These are phyloP conservation scores for Onthophagus sagittarius DNA, from an alignment of 2,888 invertebrate species.

Conservation along the genomic window DNA sequence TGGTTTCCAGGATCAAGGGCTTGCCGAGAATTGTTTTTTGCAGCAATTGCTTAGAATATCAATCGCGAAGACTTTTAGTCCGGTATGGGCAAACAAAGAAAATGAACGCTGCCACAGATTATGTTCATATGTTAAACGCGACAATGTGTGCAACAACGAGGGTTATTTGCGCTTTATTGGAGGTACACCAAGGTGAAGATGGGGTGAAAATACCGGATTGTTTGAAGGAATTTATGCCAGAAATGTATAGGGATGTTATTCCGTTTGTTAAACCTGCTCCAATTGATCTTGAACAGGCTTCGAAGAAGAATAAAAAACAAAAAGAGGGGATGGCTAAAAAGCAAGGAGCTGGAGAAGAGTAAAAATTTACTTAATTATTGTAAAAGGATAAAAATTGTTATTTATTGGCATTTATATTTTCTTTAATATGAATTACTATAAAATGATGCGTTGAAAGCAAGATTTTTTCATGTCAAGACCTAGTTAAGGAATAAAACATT, in stretches of 20 bases:
- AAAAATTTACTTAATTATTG: background rate
- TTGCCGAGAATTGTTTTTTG: conserved; percentile 95
- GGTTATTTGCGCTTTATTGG: conserved; percentile 85
- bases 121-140: conserved; percentile 96
- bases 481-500: no score
- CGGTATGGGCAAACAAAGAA: conserved; percentile 95
- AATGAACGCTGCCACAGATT: conserved; percentile 86
- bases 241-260: conserved; percentile 75
- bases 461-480: no score
- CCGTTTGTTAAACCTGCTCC: conserved; percentile 96
- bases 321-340: conserved; percentile 16
- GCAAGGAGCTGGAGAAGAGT: conserved; percentile 16
- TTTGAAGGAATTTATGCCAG: conserved; percentile 70
- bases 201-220: conserved; percentile 80
- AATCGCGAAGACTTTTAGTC: conserved; percentile 84
- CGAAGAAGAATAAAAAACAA: conserved; percentile 68
- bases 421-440: background rate
- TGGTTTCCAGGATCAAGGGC: conserved; percentile 98
- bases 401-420: background rate
- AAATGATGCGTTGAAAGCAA: no score
- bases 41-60: conserved; percentile 98
- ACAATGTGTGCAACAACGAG: conserved; percentile 99
- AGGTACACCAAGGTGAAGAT: conserved; percentile 89
- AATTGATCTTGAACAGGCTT: conserved; percentile 74
- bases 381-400: background rate